Evolutionary conservation across 2,797 vertebrate genomes (phyloP).

Genomic region (Antrozous pallidus): DNA sequence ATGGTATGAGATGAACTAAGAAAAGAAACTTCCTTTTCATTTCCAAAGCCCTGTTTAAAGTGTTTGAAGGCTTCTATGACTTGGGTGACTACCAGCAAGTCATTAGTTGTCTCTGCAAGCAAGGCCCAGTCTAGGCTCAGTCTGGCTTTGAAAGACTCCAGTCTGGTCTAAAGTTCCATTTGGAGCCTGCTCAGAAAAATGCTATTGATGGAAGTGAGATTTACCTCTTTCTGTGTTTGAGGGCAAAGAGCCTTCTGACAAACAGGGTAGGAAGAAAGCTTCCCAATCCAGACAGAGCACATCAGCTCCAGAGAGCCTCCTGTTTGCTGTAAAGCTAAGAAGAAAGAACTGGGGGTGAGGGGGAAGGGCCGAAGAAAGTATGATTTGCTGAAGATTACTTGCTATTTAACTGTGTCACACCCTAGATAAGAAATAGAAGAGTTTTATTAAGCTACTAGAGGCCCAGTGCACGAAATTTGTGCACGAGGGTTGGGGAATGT

Average conservation of each 20-base stretch:
- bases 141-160: conserved; percentile 41
- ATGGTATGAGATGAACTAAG: conserved; percentile 64
- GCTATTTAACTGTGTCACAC: not conserved
- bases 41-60: conserved; percentile 45
- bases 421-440: not conserved
- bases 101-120: conserved; percentile 32
- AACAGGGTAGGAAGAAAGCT: not conserved
- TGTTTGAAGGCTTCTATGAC: conserved; percentile 36
- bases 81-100: conserved; percentile 63
- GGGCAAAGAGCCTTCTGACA: conserved; percentile 34
- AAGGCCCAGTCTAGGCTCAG: not conserved
- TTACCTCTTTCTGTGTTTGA: conserved; percentile 29
- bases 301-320: not conserved
- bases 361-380: not conserved
- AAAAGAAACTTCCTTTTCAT: conserved; percentile 60
- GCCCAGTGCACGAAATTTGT: too few relatives aligned
- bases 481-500: too few relatives aligned
- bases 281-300: not conserved
- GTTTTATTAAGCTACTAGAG: not conserved
- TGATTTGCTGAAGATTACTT: not conserved
- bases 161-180: conserved; percentile 47
- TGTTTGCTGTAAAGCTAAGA: not conserved
- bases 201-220: not conserved
- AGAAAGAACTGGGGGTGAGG: not conserved
- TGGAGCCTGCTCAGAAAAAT: conserved; percentile 46